Evolutionary conservation across 1,140 invertebrate genomes (phyloP).

Genomic region (Hylaeus anthracinus): DNA sequence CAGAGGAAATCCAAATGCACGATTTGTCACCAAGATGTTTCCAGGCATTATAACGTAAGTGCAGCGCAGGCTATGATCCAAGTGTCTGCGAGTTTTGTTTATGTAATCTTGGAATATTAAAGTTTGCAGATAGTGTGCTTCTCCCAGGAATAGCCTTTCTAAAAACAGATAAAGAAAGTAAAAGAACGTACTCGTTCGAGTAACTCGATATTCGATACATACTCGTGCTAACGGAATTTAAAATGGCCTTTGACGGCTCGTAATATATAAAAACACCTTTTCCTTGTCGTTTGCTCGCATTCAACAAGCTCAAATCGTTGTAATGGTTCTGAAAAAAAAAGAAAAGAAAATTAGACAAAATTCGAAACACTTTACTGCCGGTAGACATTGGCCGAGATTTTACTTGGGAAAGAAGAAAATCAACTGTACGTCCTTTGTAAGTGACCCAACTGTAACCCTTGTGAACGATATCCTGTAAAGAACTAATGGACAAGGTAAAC

Average conservation of each 20-base stretch:
- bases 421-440: constrained; percentile 84
- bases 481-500: constrained; percentile 89
- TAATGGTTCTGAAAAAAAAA: constrained; percentile 10
- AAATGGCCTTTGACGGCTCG: constrained; percentile 47
- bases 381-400: constrained; percentile 52
- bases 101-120: constrained; percentile 87
- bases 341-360: neutral
- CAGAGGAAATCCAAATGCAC: constrained; percentile 86
- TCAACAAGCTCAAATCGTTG: constrained; percentile 43
- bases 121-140: constrained; percentile 84
- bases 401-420: constrained; percentile 85
- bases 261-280: constrained; percentile 41
- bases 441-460: constrained; percentile 87
- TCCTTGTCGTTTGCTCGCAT: constrained; percentile 31
- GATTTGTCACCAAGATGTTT: constrained; percentile 83
- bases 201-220: constrained; percentile 25
- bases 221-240: constrained; percentile 56
- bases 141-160: constrained; percentile 85
- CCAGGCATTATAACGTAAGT: constrained; percentile 87
- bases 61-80: constrained; percentile 84
- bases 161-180: constrained; percentile 8
- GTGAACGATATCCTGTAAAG: constrained; percentile 85
- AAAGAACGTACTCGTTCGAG: neutral
- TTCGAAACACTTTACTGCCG: neutral
- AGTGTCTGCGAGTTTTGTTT: constrained; percentile 82